These are phyloP conservation scores for Sebastes schlegelii DNA, from an alignment of 2,113 vertebrate species.

Conservation along the genomic window DNA sequence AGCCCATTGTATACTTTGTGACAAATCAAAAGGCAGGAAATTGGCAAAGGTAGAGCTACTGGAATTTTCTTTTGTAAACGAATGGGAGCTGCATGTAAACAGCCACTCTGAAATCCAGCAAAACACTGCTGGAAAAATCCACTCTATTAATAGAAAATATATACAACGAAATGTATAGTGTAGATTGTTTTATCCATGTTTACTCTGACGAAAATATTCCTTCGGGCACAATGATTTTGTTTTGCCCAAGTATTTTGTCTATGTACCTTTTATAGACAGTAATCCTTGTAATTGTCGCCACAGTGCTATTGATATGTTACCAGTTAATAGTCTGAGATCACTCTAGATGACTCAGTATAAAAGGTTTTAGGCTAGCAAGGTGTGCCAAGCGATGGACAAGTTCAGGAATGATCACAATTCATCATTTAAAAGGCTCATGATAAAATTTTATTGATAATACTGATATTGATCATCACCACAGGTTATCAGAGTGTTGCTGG, in stretches of 20 bases:
- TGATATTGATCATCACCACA: constrained; percentile 42
- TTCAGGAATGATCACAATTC: constrained; percentile 31
- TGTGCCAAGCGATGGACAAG: not conserved
- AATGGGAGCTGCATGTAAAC: not conserved
- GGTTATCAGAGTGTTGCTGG: constrained; percentile 37
- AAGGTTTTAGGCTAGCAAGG: not conserved
- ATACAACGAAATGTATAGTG: not conserved
- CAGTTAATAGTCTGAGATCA: not conserved
- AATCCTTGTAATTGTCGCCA: not conserved
- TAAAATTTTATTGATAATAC: constrained; percentile 75
- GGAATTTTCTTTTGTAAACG: constrained; percentile 7
- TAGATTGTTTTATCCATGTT: not conserved
- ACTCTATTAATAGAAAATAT: not conserved
- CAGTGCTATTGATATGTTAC: not conserved
- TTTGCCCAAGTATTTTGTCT: not conserved
- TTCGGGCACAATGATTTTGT: too few species aligned
- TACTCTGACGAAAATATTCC: too few species aligned
- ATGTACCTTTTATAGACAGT: not conserved
- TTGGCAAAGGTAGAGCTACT: not conserved
- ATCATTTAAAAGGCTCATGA: constrained; percentile 3
- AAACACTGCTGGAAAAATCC: not conserved
- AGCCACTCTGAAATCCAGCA: not conserved
- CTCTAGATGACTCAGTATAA: not conserved
- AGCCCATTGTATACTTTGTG: not conserved
- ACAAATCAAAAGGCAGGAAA: constrained; percentile 24